Evolutionary conservation across 1,140 invertebrate species (phyloP).

Genomic region (Aphidius gifuensis): DNA sequence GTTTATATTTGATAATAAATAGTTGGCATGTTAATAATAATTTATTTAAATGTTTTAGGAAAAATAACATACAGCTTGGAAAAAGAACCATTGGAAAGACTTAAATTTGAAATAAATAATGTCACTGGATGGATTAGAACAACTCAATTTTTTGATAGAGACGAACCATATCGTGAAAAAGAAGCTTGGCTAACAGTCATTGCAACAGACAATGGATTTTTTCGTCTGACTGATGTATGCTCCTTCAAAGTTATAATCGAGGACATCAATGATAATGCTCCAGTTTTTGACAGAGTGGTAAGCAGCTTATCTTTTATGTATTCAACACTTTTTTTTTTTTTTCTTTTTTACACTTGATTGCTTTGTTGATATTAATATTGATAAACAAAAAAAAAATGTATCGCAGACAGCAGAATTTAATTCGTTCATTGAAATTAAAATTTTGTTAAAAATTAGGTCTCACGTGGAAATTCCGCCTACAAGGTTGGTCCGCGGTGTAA

Average conservation of each 20-base stretch:
- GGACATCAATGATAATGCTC: conserved; percentile 85
- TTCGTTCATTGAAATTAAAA: no score
- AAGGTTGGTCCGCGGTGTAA: conserved; percentile 12
- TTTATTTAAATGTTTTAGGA: conserved; percentile 31
- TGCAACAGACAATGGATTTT: conserved; percentile 82
- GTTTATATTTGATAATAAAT: neutral
- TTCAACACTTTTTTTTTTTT: neutral
- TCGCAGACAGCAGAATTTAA: no score
- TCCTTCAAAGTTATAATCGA: conserved; percentile 82
- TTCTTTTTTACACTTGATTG: conserved; percentile 5
- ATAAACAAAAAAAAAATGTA: neutral
- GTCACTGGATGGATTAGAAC: conserved; percentile 73
- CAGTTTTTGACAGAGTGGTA: conserved; percentile 80
- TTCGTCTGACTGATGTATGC: conserved; percentile 80
- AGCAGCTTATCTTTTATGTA: conserved; percentile 16
- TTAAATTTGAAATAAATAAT: conserved; percentile 76
- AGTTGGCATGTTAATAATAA: neutral
- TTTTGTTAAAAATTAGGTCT: conserved; percentile 5
- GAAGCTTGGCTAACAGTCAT: conserved; percentile 76
- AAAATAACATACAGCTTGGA: conserved; percentile 79
- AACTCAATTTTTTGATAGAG: conserved; percentile 74
- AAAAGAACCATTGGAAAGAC: conserved; percentile 67
- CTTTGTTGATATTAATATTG: conserved; percentile 5
- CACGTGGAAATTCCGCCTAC: conserved; percentile 10
- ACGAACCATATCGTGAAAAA: conserved; percentile 82